phyloP scores from a whole-genome alignment of 2,113 vertebrate species.

The Nymphicus hollandicus region DNA sequence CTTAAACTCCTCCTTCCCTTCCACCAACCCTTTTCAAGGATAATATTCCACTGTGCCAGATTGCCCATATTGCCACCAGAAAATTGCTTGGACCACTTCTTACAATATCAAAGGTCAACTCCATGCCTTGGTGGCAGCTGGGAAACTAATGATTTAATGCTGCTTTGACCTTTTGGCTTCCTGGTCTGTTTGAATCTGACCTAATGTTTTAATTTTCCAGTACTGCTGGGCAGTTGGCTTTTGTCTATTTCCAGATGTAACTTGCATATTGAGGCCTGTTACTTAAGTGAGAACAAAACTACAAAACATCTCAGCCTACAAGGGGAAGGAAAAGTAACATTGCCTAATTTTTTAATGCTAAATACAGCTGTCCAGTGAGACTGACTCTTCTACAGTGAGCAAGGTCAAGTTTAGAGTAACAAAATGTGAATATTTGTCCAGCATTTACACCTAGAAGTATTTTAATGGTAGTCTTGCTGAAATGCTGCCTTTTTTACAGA shows the following conservation, averaged over 20 bases:
- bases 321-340: neutral
- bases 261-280: constrained; percentile 45
- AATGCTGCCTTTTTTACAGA: neutral
- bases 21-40: neutral
- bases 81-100: constrained; percentile 66
- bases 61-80: constrained; percentile 68
- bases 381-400: neutral
- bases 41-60: constrained; percentile 39
- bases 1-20: neutral
- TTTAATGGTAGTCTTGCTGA: neutral
- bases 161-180: constrained; percentile 66
- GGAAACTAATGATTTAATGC: constrained; percentile 74
- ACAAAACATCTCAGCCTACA: constrained; percentile 18
- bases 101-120: constrained; percentile 69
- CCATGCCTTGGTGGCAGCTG: constrained; percentile 65
- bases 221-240: constrained; percentile 67
- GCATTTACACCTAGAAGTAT: neutral
- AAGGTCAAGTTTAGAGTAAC: neutral
- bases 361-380: neutral
- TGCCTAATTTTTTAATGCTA: neutral
- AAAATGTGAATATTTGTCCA: neutral
- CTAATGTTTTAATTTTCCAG: constrained; percentile 65
- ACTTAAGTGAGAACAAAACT: constrained; percentile 59
- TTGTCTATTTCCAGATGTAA: constrained; percentile 72
- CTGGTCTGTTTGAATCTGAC: constrained; percentile 66